A percentile compares a stretch with the other conserved stretches of the same genome.
Conservation (phyloP, 2,797 vertebrate genomes). For the Neostethus bicornis region DNA sequence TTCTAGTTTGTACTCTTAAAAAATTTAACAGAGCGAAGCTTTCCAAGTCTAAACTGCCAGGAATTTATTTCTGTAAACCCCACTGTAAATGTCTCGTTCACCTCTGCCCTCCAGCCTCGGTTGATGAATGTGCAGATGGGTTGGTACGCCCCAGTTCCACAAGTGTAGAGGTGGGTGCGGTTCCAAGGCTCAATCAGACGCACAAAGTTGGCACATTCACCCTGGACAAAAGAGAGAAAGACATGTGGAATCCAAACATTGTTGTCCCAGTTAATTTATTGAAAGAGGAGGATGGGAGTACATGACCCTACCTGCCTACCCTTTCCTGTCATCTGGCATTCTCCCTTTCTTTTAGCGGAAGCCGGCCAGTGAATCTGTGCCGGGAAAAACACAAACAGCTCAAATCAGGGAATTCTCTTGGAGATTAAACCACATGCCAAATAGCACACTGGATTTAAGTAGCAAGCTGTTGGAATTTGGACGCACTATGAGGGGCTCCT, state of each 20-base stretch:
- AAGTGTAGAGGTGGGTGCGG: slow-evolving; percentile 88
- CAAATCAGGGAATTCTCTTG: slow-evolving; percentile 23
- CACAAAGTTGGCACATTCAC: slow-evolving; percentile 88
- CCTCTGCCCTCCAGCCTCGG: slow-evolving; percentile 87
- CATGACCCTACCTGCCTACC: slow-evolving; percentile 79
- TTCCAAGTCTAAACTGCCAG: slow-evolving; percentile 38
- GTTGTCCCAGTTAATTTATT: slow-evolving; percentile 21
- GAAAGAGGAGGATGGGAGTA: slow-evolving; percentile 48
- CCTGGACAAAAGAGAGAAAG: slow-evolving; percentile 67
- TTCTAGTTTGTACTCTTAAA: slow-evolving; percentile 71
- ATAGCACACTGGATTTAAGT: slow-evolving; percentile 33
- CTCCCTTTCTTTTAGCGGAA: slow-evolving; percentile 82
- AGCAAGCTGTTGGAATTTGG: slow-evolving; percentile 6
- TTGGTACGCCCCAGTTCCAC: slow-evolving; percentile 86
- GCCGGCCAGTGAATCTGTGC: slow-evolving; percentile 87
- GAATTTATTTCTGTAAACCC: slow-evolving; percentile 37
- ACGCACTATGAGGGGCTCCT: slow-evolving; percentile 88
- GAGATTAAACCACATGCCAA: slow-evolving; percentile 29
- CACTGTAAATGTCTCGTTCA: slow-evolving; percentile 54
- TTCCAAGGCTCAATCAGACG: slow-evolving; percentile 87
- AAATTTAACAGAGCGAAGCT: slow-evolving; percentile 66
- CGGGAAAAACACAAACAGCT: slow-evolving; percentile 10
- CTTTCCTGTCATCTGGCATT: slow-evolving; percentile 87
- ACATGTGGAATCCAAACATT: slow-evolving; percentile 49
- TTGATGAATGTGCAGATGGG: slow-evolving; percentile 87